phyloP scores from a whole-genome alignment of 2,797 vertebrate species.

The Anolis apletophallus region DNA sequence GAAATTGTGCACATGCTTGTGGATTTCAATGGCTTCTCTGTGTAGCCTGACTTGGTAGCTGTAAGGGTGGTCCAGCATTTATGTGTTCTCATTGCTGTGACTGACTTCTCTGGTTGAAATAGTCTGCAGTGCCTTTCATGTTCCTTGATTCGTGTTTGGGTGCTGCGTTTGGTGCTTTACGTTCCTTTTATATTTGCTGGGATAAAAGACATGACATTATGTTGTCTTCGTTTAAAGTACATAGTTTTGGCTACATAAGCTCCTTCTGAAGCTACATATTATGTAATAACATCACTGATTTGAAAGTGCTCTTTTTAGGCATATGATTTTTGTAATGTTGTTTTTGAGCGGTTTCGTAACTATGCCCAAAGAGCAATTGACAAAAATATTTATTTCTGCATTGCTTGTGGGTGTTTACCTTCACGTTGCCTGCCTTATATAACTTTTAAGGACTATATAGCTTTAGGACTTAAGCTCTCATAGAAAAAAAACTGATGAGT shows the following conservation, averaged over 20 bases:
- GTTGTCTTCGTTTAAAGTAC: background rate
- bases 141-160: no score
- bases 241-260: background rate
- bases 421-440: background rate
- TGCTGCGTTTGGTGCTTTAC: no score
- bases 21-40: no score
- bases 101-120: no score
- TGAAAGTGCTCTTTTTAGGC: background rate
- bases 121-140: no score
- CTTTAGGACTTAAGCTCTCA: no score
- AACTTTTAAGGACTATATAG: conserved; percentile 5
- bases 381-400: conserved; percentile 27
- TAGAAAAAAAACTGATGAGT: background rate
- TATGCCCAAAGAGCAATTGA: background rate
- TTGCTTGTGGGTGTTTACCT: background rate
- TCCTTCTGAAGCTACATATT: conserved; percentile 8
- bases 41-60: no score
- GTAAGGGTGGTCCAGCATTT: no score
- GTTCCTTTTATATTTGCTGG: background rate
- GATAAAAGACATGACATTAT: background rate
- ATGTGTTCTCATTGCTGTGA: no score
- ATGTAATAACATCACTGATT: background rate
- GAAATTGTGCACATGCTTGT: no score
- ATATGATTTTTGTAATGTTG: background rate
- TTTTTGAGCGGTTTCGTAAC: background rate